Conservation (phyloP, 2,888 invertebrate species). For the Ophion obscuratus region DNA sequence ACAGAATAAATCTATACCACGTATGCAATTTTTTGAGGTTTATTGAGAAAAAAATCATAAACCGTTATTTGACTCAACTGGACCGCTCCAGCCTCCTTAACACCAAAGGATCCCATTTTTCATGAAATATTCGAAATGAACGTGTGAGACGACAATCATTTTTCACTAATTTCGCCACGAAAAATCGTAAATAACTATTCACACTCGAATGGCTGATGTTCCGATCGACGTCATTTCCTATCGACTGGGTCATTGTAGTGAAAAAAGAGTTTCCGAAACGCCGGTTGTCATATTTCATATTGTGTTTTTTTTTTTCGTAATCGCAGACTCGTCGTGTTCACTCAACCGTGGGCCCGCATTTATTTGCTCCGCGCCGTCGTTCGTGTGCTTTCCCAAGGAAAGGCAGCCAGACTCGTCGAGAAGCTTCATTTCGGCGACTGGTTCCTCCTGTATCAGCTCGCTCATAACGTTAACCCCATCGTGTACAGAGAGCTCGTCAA, state of each 20-base stretch:
- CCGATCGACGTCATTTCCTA: no score
- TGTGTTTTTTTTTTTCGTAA: not conserved
- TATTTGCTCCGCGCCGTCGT: conserved; percentile 87
- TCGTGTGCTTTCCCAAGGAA: conserved; percentile 85
- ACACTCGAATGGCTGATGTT: not conserved
- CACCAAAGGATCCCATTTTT: not conserved
- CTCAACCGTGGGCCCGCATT: conserved; percentile 86
- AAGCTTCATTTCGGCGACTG: conserved; percentile 89
- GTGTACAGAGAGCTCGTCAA: conserved; percentile 88
- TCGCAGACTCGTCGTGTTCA: conserved; percentile 84
- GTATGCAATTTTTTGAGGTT: no score
- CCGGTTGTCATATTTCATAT: not conserved
- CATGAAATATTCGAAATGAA: not conserved
- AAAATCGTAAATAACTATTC: not conserved
- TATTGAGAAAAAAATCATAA: no score
- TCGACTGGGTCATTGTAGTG: not conserved
- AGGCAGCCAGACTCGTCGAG: conserved; percentile 85
- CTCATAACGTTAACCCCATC: conserved; percentile 90
- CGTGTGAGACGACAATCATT: not conserved
- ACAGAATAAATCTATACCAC: no score
- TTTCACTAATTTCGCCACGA: not conserved
- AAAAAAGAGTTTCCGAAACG: not conserved
- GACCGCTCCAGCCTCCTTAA: no score
- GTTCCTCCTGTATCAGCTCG: conserved; percentile 91
- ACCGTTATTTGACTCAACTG: no score